Evolutionary conservation across 35 echinoderm and acorn worm genomes (phyloP).

Genomic region (Amphiura filiformis): DNA sequence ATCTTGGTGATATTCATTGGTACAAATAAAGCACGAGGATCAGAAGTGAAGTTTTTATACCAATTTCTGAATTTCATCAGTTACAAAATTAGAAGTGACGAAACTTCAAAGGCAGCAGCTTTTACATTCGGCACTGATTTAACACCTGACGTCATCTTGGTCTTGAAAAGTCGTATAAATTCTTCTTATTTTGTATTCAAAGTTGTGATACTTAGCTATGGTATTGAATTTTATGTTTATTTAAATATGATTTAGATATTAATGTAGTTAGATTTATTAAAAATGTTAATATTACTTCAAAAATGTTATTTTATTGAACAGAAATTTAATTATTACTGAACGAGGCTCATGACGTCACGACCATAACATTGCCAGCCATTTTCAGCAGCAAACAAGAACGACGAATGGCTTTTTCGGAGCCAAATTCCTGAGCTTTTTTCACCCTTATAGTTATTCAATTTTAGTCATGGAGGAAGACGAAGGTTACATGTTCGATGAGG

Average conservation of each 20-base stretch:
- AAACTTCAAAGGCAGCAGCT: not conserved
- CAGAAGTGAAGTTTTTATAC: no score
- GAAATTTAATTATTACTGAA: not conserved
- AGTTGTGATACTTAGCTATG: no score
- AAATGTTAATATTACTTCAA: not conserved
- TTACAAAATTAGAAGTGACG: not conserved
- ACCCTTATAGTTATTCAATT: not conserved
- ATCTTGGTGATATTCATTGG: no score
- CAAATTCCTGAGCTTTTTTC: constrained; percentile 24
- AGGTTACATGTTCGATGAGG: constrained; percentile 68
- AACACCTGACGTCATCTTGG: not conserved
- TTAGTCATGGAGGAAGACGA: constrained; percentile 66
- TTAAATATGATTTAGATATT: not conserved
- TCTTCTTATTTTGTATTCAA: not conserved
- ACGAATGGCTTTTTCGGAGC: not conserved
- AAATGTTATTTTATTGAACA: not conserved
- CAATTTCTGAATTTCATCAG: not conserved
- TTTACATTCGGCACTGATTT: not conserved
- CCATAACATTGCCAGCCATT: constrained; percentile 34
- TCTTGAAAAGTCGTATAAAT: not conserved
- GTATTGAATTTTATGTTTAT: no score
- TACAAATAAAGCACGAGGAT: no score
- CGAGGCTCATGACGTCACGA: constrained; percentile 38
- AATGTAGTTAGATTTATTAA: not conserved
- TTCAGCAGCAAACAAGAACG: not conserved